These are phyloP conservation scores for Connochaetes taurinus DNA, from an alignment of 2,113 vertebrate species.

Conservation along the genomic window DNA sequence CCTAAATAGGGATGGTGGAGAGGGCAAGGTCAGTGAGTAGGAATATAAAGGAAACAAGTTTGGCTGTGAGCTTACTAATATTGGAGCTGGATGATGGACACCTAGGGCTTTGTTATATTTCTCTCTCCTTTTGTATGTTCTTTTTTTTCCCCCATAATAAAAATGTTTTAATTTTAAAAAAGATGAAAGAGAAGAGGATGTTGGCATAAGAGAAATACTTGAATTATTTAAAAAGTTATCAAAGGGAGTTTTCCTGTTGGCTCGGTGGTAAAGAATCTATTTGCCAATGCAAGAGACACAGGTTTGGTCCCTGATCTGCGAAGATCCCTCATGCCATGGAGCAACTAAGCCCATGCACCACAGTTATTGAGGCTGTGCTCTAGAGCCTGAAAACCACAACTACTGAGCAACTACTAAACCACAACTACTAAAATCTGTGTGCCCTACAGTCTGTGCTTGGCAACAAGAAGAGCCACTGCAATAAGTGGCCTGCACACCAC, in stretches of 20 bases:
- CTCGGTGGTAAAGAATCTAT: neutral
- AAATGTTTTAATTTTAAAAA: neutral
- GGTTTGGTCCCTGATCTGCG: neutral
- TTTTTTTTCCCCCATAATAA: neutral
- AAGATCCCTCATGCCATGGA: neutral
- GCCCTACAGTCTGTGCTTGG: neutral
- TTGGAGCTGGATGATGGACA: neutral
- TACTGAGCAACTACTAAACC: neutral
- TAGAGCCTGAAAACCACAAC: neutral
- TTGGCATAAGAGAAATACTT: neutral
- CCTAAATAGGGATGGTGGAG: neutral
- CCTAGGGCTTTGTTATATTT: neutral
- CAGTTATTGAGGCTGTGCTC: neutral
- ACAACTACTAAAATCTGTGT: neutral
- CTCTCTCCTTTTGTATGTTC: neutral
- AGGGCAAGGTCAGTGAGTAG: neutral
- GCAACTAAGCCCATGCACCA: accelerated
- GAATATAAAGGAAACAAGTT: neutral
- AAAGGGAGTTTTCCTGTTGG: neutral
- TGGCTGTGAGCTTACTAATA: neutral
- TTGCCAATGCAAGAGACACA: neutral
- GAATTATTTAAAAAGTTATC: neutral
- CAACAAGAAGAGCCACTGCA: neutral
- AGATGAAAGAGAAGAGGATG: neutral
- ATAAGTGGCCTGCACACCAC: neutral